Conservation (phyloP, 1,140 invertebrate species). For the Homalodisca vitripennis region DNA sequence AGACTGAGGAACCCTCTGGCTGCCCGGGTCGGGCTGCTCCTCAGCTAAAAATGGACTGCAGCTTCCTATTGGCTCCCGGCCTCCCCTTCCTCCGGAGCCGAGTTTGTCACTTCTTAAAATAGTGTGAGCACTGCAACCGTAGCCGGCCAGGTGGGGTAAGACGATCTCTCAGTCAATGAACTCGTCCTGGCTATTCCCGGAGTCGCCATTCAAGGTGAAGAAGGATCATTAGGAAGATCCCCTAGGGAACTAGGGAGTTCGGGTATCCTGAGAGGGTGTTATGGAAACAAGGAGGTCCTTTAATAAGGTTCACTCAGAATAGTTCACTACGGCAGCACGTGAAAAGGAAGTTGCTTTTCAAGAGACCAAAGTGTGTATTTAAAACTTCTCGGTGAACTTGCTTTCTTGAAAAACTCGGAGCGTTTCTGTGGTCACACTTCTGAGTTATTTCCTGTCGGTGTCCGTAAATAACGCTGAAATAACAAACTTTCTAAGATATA, state of each 20-base stretch:
- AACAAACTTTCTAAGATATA: too few species aligned
- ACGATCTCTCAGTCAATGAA: background rate
- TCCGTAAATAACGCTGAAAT: too few species aligned
- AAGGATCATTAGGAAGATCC: too few species aligned
- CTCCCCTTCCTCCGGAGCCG: background rate
- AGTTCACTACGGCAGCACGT: too few species aligned
- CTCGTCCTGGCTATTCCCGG: background rate
- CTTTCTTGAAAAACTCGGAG: too few species aligned
- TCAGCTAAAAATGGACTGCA: background rate
- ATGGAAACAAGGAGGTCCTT: background rate
- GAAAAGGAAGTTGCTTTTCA: too few species aligned
- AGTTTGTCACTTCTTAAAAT: slow-evolving; percentile 7
- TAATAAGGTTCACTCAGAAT: background rate
- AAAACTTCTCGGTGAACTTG: too few species aligned
- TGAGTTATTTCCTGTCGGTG: too few species aligned
- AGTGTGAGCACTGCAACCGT: slow-evolving; percentile 4
- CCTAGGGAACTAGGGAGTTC: too few species aligned
- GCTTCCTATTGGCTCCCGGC: background rate
- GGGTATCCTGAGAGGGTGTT: background rate
- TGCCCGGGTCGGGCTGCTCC: background rate
- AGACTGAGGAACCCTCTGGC: background rate
- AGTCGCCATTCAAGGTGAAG: background rate
- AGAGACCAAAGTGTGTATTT: too few species aligned
- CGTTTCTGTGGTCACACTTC: too few species aligned
- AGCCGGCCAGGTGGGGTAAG: slow-evolving; percentile 5